Percentiles rank a stretch among this genome's conserved stretches.
Evolutionary conservation across 2,113 vertebrate genomes (phyloP).

Genomic region (Noctilio leporinus): DNA sequence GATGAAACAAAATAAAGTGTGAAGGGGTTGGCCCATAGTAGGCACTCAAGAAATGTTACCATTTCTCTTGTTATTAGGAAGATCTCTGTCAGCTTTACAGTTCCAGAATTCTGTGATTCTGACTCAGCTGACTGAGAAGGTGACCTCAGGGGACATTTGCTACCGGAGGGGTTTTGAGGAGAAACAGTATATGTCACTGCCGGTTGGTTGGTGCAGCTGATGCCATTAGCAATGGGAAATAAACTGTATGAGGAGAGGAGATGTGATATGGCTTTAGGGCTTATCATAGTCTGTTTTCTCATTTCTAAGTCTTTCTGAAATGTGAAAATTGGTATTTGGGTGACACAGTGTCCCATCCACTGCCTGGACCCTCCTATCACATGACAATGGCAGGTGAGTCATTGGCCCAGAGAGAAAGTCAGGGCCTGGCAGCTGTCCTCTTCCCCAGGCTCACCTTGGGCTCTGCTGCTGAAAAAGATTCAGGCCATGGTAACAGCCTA

Average conservation of each 20-base stretch:
- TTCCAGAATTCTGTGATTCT: neutral
- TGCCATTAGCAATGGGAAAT: conserved; percentile 5
- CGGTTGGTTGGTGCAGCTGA: neutral
- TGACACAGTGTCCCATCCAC: neutral
- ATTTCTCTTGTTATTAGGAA: neutral
- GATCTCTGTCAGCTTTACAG: conserved; percentile 2
- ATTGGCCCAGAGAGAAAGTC: neutral
- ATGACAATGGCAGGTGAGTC: neutral
- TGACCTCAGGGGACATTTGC: conserved; percentile 29
- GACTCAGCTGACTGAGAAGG: conserved; percentile 13
- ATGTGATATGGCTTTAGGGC: neutral
- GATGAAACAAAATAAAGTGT: neutral
- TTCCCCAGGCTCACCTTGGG: neutral
- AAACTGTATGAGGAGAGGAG: neutral
- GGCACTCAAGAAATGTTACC: neutral
- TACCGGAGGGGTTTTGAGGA: conserved; percentile 19
- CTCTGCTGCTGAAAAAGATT: neutral
- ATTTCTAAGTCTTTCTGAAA: conserved; percentile 33
- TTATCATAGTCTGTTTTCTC: neutral
- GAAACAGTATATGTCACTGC: neutral
- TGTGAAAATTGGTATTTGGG: conserved; percentile 11
- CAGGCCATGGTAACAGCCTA: neutral
- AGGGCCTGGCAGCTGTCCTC: neutral
- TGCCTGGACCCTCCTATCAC: neutral
- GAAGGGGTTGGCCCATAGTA: neutral